These are phyloP conservation scores for Accipiter cooperii DNA, from an alignment of 2,113 vertebrate species.

Conservation along the genomic window DNA sequence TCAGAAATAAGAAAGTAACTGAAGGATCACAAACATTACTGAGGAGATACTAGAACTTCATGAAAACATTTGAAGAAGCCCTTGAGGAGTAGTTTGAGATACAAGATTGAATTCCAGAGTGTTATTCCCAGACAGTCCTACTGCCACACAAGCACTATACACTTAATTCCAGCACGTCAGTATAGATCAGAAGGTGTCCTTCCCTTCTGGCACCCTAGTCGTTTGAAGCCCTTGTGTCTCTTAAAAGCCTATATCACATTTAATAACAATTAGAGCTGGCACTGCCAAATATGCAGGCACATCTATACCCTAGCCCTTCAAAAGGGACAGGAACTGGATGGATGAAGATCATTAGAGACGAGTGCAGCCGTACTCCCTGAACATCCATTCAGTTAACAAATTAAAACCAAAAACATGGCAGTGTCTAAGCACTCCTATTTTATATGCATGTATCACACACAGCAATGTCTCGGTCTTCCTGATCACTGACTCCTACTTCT, in stretches of 20 bases:
- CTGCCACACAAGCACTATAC: not conserved
- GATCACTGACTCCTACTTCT: not conserved
- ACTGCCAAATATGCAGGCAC: not conserved
- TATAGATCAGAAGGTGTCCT: not conserved
- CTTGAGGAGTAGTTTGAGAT: not conserved
- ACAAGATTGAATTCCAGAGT: not conserved
- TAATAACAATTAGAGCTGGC: not conserved
- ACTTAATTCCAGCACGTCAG: not conserved
- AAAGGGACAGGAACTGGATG: not conserved
- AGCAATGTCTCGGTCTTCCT: not conserved
- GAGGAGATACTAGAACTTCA: not conserved
- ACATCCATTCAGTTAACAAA: not conserved
- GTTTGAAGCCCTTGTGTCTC: not conserved
- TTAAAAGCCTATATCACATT: not conserved
- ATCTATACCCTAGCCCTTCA: not conserved
- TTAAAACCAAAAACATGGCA: not conserved
- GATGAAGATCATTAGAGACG: not conserved
- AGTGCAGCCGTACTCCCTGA: not conserved
- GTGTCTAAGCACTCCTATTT: not conserved
- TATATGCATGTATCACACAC: not conserved
- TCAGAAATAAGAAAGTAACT: not conserved
- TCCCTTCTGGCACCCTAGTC: not conserved
- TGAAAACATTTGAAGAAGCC: not conserved
- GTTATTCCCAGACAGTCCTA: not conserved
- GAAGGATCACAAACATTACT: not conserved